A percentile compares a stretch with the other conserved stretches of the same genome.
Conservation (phyloP, 30 jellyfish, hydroid and myxozoan genomes). For the Aurelia coerulea region DNA sequence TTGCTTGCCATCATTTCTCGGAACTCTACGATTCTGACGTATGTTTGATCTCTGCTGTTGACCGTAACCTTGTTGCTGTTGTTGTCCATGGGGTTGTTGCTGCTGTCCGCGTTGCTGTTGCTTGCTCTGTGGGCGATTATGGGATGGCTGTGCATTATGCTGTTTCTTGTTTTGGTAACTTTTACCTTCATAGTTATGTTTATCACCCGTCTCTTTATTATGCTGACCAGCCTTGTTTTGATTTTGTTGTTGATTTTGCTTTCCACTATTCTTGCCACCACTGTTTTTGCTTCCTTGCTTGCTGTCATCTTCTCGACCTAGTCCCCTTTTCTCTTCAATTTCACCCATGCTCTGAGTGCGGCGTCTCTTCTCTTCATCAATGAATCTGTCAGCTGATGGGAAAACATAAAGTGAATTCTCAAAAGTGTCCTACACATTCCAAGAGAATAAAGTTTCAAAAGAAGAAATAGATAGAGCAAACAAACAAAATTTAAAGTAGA, state of each 20-base stretch:
- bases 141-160: constrained; percentile 19
- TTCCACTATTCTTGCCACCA: constrained; percentile 23
- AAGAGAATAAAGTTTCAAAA: too few relatives aligned
- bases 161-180: constrained; percentile 43
- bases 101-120: constrained; percentile 58
- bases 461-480: too few relatives aligned
- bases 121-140: constrained; percentile 14
- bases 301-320: constrained; percentile 48
- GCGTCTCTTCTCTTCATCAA: constrained; percentile 59
- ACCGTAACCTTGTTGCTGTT: constrained; percentile 33
- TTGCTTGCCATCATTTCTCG: constrained; percentile 55
- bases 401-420: too few relatives aligned
- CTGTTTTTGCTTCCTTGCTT: constrained; percentile 8
- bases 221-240: constrained; percentile 21
- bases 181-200: constrained; percentile 14
- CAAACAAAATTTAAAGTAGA: too few relatives aligned
- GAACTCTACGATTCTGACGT: constrained; percentile 69
- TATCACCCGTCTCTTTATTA: constrained; percentile 37
- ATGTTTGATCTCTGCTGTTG: constrained; percentile 36
- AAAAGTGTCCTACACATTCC: too few relatives aligned
- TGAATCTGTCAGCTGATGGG: constrained; percentile 9
- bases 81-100: constrained; percentile 38
- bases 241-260: constrained; percentile 42
- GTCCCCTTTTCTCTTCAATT: constrained; percentile 39
- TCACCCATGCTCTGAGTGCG: constrained; percentile 77